These are phyloP conservation scores for Burhinus oedicnemus DNA, from an alignment of 2,113 vertebrate genomes.

Conservation along the genomic window DNA sequence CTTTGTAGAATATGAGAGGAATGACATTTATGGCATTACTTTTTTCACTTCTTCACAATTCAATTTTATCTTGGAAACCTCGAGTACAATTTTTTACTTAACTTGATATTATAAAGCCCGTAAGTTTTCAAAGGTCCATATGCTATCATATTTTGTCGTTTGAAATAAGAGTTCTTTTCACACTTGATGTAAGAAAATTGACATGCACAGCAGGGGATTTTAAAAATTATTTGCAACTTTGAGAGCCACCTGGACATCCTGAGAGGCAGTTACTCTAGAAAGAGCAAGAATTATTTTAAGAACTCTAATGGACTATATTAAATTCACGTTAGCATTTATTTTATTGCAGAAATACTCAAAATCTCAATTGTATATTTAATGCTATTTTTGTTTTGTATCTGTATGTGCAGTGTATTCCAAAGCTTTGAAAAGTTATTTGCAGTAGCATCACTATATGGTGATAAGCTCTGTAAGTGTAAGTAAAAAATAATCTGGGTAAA, in stretches of 20 bases:
- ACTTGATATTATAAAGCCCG: neutral
- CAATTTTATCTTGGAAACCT: neutral
- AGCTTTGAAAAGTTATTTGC: neutral
- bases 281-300: neutral
- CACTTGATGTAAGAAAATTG: conserved; percentile 9
- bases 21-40: neutral
- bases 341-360: neutral
- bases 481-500: neutral
- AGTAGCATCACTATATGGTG: neutral
- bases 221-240: conserved; percentile 9
- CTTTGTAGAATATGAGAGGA: neutral
- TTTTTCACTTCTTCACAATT: neutral
- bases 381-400: neutral
- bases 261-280: neutral
- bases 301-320: neutral
- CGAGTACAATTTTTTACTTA: neutral
- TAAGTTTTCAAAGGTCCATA: neutral
- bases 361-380: neutral
- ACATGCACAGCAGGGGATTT: neutral
- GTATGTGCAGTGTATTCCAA: neutral
- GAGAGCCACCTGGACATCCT: conserved; percentile 1
- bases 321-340: neutral
- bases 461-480: neutral
- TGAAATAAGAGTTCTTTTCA: conserved; percentile 20
- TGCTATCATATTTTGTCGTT: neutral